A percentile compares a stretch with the other conserved stretches of the same genome.
Evolutionary conservation across 2,113 vertebrate species (phyloP).

Genomic region (Nestor notabilis): DNA sequence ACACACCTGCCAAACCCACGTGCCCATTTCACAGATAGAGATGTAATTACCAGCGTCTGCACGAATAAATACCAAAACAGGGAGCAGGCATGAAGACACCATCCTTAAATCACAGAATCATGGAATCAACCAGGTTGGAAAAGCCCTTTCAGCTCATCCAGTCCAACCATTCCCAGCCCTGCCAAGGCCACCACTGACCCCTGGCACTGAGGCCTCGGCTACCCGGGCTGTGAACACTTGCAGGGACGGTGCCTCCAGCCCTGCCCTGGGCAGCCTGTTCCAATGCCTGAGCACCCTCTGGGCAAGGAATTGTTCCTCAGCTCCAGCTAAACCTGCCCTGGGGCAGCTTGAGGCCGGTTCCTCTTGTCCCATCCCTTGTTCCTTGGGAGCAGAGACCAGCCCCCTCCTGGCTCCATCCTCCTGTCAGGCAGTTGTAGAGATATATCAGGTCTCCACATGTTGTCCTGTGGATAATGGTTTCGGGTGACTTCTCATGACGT

Average conservation of each 20-base stretch:
- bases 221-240: background rate
- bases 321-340: too few species aligned
- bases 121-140: background rate
- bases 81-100: background rate
- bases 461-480: background rate
- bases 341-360: background rate
- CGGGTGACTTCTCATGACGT: background rate
- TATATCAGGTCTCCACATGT: background rate
- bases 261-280: too few species aligned
- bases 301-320: too few species aligned
- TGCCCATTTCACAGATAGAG: background rate
- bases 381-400: background rate
- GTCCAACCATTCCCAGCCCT: background rate
- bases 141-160: background rate
- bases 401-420: background rate
- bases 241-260: background rate
- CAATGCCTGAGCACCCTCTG: too few species aligned
- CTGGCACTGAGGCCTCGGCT: background rate
- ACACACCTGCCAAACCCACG: background rate
- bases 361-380: background rate
- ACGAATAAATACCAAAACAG: accelerated
- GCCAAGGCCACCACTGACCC: background rate
- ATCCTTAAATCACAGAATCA: background rate
- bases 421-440: background rate
- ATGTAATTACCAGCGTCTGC: background rate